Evolutionary conservation across 2,797 vertebrate species (phyloP).

Genomic region (Sciurus vulgaris): DNA sequence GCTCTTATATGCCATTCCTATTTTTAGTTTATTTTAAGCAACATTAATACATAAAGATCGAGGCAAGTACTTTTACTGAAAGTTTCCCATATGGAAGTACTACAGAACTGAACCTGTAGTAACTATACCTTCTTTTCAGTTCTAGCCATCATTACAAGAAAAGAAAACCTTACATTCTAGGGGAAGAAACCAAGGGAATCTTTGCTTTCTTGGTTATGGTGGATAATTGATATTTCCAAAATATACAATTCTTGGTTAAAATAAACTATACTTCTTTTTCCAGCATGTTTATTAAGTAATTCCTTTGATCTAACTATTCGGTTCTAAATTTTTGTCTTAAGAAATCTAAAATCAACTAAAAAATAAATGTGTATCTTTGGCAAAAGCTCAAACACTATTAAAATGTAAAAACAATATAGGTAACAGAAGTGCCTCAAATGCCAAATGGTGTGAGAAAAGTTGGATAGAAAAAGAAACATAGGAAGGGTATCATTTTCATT

Average conservation of each 20-base stretch:
- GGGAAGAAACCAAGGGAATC: neutral
- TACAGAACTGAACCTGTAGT: neutral
- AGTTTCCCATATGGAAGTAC: neutral
- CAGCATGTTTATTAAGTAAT: neutral
- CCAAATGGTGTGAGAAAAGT: neutral
- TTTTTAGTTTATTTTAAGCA: slow-evolving; percentile 49
- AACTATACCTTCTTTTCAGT: neutral
- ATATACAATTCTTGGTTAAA: neutral
- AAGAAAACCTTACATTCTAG: neutral
- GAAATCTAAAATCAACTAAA: slow-evolving; percentile 39
- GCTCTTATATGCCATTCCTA: neutral
- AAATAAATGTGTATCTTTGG: neutral
- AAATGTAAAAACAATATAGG: slow-evolving; percentile 20
- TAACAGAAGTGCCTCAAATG: neutral
- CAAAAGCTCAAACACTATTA: slow-evolving; percentile 8
- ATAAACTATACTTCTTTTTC: neutral
- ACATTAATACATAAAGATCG: neutral
- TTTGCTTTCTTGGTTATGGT: neutral
- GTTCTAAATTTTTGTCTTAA: slow-evolving; percentile 15
- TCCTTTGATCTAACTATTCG: neutral
- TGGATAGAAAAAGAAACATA: neutral
- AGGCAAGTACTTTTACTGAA: slow-evolving; percentile 28
- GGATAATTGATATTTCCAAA: neutral
- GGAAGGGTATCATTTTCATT: neutral
- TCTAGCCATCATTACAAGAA: neutral